Evolutionary conservation across 2,888 invertebrate genomes (phyloP).

Genomic region (Calameuta filiformis): DNA sequence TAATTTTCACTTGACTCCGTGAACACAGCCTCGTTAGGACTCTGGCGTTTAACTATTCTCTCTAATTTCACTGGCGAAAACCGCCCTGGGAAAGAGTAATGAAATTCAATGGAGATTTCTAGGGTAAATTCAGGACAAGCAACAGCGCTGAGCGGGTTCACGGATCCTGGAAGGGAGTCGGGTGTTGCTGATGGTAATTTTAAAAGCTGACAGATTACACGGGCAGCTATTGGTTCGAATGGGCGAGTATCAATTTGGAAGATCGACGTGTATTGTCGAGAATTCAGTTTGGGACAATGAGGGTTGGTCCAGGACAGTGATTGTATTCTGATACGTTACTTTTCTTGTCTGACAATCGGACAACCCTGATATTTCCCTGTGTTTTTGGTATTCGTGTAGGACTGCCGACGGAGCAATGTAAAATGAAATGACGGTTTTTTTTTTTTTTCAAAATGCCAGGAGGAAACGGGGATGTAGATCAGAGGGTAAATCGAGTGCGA

Average conservation of each 20-base stretch:
- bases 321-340: not conserved
- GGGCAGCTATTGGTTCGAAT: not conserved
- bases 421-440: not conserved
- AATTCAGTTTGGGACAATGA: not conserved
- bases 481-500: not conserved
- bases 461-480: not conserved
- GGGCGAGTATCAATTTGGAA: not conserved
- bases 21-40: not conserved
- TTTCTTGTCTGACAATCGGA: not conserved
- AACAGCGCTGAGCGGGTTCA: not conserved
- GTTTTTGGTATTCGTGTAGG: not conserved
- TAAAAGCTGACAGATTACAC: not conserved
- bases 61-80: not conserved
- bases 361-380: not conserved
- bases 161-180: not conserved
- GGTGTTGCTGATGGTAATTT: not conserved
- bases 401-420: not conserved
- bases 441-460: not conserved
- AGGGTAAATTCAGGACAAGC: not conserved
- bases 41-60: not conserved
- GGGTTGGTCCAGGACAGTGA: not conserved
- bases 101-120: not conserved
- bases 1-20: not conserved
- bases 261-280: not conserved
- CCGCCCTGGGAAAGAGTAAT: not conserved